A percentile compares a stretch with the other conserved stretches of the same genome.
phyloP scores from a whole-genome alignment of 2,797 vertebrate genomes.

The Mycteria americana region DNA sequence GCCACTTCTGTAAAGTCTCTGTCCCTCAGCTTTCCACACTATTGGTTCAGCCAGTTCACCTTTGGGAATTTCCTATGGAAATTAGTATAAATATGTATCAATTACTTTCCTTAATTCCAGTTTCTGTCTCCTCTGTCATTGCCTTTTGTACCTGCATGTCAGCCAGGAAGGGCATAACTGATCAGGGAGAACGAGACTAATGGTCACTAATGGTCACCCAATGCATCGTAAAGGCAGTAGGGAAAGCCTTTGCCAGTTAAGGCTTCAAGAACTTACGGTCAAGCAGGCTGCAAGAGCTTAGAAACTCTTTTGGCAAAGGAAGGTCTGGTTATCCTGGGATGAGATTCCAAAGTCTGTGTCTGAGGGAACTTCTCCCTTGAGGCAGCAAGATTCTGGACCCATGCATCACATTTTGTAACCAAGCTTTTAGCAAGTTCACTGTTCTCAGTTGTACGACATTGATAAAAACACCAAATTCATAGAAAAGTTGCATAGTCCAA shows the following conservation, averaged over 20 bases:
- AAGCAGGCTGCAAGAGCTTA: neutral
- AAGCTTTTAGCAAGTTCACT: neutral
- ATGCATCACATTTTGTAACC: neutral
- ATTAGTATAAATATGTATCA: neutral
- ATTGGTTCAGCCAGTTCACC: neutral
- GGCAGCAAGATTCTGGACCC: neutral
- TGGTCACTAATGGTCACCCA: neutral
- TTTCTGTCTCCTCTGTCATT: neutral
- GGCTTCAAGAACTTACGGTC: neutral
- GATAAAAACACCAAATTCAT: neutral
- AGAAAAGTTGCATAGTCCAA: neutral
- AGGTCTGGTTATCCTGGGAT: neutral
- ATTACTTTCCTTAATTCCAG: neutral
- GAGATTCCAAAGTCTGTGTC: neutral
- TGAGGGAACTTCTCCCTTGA: neutral
- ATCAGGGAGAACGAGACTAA: neutral
- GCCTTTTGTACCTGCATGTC: neutral
- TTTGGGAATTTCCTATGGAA: neutral
- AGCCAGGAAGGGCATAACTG: neutral
- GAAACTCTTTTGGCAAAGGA: neutral
- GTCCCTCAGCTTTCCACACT: neutral
- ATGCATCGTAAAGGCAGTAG: neutral
- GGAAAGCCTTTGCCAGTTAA: neutral
- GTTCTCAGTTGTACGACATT: fast-evolving
- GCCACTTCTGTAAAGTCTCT: neutral